A percentile compares a stretch with the other conserved stretches of the same genome.
phyloP scores from a whole-genome alignment of 2,888 invertebrate genomes.

The Drosophila yooni region DNA sequence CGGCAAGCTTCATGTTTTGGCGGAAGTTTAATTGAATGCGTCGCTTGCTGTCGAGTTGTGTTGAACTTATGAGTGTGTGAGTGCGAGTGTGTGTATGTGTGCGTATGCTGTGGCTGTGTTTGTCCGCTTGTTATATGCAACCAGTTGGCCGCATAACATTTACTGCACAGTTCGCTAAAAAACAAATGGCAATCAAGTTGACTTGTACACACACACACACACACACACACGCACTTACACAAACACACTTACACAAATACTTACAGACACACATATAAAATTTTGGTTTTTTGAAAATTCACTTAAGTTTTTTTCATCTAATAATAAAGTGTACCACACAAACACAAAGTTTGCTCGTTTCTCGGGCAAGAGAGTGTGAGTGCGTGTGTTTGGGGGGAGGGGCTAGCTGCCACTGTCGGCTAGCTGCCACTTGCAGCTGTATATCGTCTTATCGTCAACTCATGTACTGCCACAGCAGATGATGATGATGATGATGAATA shows the following conservation, averaged over 20 bases:
- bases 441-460: constrained; percentile 45
- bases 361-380: neutral
- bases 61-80: constrained; percentile 24
- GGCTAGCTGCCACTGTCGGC: constrained; percentile 42
- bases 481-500: constrained; percentile 12
- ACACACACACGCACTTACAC: constrained; percentile 8
- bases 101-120: constrained; percentile 34
- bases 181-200: constrained; percentile 78
- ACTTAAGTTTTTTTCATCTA: constrained; percentile 77
- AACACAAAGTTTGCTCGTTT: constrained; percentile 17
- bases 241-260: constrained; percentile 1
- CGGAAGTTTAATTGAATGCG: constrained; percentile 82
- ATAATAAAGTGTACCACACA: constrained; percentile 60
- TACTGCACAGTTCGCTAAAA: constrained; percentile 71
- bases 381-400: no score
- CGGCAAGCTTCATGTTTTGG: constrained; percentile 73
- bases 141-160: constrained; percentile 76
- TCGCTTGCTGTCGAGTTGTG: constrained; percentile 54
- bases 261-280: constrained; percentile 26
- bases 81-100: constrained; percentile 33
- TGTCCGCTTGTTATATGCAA: constrained; percentile 65
- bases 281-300: constrained; percentile 64
- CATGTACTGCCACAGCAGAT: constrained; percentile 6
- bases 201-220: constrained; percentile 63
- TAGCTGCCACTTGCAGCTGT: constrained; percentile 62